A percentile compares a stretch with the other conserved stretches of the same genome.
phyloP scores from a whole-genome alignment of 2,888 invertebrate genomes.

The Lycophotia porphyrea region DNA sequence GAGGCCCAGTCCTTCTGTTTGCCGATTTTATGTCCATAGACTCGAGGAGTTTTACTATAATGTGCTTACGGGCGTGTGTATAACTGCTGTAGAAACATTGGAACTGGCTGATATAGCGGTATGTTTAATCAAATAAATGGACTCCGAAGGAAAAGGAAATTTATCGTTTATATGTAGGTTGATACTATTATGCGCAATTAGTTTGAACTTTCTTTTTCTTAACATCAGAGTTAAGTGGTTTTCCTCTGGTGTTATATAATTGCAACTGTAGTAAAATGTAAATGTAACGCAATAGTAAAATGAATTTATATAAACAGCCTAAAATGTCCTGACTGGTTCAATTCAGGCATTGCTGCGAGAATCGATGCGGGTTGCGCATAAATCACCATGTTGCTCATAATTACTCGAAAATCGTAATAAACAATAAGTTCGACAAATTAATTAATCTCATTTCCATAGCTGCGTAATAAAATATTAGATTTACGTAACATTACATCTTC shows the following conservation, averaged over 20 bases:
- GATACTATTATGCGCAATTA: neutral
- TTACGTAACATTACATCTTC: neutral
- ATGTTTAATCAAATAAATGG: constrained; percentile 46
- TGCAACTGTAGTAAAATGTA: too few species aligned
- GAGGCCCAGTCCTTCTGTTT: too few species aligned
- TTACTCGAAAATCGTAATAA: too few species aligned
- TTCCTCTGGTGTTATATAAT: neutral
- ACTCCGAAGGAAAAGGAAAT: constrained; percentile 25
- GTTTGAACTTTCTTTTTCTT: neutral
- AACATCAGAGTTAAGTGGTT: neutral
- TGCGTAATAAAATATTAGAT: neutral
- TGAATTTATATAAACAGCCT: too few species aligned
- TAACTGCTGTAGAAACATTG: constrained; percentile 33
- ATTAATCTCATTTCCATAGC: too few species aligned
- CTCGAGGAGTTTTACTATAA: constrained; percentile 30
- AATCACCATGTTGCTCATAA: too few species aligned
- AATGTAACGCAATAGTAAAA: too few species aligned
- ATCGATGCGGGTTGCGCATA: too few species aligned
- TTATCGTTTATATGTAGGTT: constrained; percentile 9
- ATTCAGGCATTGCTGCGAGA: neutral
- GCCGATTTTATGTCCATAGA: neutral
- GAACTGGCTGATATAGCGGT: constrained; percentile 29
- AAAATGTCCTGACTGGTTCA: neutral
- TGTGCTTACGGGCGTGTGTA: constrained; percentile 25
- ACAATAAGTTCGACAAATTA: too few species aligned